Evolutionary conservation across 2,888 invertebrate genomes (phyloP), one percentile per base, ranked within the genome.

Genomic region (Buathra laborator): DNA sequence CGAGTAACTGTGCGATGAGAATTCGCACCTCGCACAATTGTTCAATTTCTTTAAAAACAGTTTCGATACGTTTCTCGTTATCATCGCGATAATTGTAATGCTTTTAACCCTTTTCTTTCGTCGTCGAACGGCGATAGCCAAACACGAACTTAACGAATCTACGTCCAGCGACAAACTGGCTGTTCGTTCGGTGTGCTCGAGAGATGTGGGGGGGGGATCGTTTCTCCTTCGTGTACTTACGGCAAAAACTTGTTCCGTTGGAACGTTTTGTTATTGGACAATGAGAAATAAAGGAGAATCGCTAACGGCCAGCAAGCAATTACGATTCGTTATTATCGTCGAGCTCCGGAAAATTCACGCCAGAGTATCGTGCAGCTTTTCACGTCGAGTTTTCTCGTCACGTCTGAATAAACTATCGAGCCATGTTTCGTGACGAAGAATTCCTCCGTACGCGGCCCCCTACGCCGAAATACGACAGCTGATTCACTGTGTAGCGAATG

Each of bases 1-100:
- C 19, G 91, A 88, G 83, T 91, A 90, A 86, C 86, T 90, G 62
- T 91, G 91, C 68, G 44, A 64, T 62, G 12, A 70, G 66, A 89
- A 67, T 72, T 87, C 75, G 62, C 88, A 84, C 44, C 81, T 86
- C 7, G 59, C 48, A 62, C 75, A 32, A 51, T 85, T 79, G 53
- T 68, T 80, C 48, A 62, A 24, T 37, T 84, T 88, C 68, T 72
- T 24, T 37, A 72, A 64, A 5, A 84, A 80, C 12, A 87, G 70
- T 46, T 84, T 87, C 32, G 75, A 74, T 24, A 87, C 56, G 51
- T 85, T 82, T 78, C 80, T 89, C 59, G 87, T 78, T 37, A 89
- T 80, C 88, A 89, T 91, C 56, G 72, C 44, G 71, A 10, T 70
- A 48, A 46, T 68, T 48, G 19, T 19, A 24, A 24, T 32, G 19